Percentiles rank a stretch among this genome's conserved stretches.
These are phyloP conservation scores for Diploscapter pachys DNA, from an alignment of 1,140 invertebrate species.

Conservation along the genomic window DNA sequence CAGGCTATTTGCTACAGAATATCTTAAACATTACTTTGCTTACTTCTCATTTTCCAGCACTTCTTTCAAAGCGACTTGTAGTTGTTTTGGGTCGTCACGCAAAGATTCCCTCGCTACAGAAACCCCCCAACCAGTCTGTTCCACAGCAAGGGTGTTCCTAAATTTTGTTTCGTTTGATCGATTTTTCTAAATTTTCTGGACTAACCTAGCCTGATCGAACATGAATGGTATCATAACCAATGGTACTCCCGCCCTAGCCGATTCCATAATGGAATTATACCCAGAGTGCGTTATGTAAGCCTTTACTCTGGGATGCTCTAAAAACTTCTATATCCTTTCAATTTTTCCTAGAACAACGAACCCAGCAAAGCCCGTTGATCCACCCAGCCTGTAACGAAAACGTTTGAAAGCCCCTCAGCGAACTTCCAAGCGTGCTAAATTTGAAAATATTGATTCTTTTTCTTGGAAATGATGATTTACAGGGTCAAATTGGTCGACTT, in stretches of 20 bases:
- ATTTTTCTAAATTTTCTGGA: not conserved
- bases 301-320: conserved; percentile 33
- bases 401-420: conserved; percentile 20
- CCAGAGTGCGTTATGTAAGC: conserved; percentile 62
- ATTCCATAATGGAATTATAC: conserved; percentile 61
- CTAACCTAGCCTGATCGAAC: conserved; percentile 57
- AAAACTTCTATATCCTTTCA: not conserved
- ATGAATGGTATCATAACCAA: conserved; percentile 63
- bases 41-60: conserved; percentile 5
- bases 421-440: conserved; percentile 12
- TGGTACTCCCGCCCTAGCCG: conserved; percentile 61
- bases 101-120: conserved; percentile 64
- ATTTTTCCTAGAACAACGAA: not conserved
- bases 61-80: not conserved
- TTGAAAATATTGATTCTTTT: not conserved
- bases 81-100: not conserved
- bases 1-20: no score
- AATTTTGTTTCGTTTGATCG: not conserved
- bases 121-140: conserved; percentile 37
- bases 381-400: conserved; percentile 30
- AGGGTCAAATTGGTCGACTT: conserved; percentile 22
- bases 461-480: conserved; percentile 12
- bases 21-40: not conserved
- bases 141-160: conserved; percentile 40
- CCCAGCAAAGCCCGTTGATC: conserved; percentile 35